phyloP scores from a whole-genome alignment of 1,140 invertebrate genomes.

The Pentalonia nigronervosa region DNA sequence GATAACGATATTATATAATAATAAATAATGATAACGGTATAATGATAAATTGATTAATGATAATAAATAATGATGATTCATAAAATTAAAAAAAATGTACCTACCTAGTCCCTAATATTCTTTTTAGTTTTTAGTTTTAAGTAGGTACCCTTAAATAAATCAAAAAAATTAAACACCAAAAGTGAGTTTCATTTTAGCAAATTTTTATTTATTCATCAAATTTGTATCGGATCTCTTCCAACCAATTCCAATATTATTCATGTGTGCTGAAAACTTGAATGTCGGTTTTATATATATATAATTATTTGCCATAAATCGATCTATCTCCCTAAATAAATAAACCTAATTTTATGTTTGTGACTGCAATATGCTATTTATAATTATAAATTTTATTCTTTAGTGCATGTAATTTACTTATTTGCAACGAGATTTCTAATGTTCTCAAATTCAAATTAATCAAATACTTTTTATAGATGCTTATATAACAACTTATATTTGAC shows the following conservation, averaged over 20 bases:
- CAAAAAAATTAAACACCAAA: not conserved
- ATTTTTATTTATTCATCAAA: not conserved
- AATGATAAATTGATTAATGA: not conserved
- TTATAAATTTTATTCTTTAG: not conserved
- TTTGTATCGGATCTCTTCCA: not conserved
- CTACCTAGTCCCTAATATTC: not conserved
- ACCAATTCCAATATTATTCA: not conserved
- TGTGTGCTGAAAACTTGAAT: not conserved
- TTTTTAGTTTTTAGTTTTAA: not conserved
- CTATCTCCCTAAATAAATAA: not conserved
- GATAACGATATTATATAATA: not conserved
- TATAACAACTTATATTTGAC: not conserved
- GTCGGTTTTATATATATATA: not conserved
- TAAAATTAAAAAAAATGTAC: not conserved
- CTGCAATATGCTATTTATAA: not conserved
- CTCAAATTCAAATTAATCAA: not conserved
- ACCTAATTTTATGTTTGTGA: not conserved
- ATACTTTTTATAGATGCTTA: not conserved
- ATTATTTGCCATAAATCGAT: not conserved
- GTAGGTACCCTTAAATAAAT: not conserved
- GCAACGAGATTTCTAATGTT: not conserved
- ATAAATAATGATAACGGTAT: not conserved
- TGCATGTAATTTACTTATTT: not conserved
- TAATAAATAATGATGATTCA: conserved; percentile 18
- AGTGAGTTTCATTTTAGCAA: not conserved